These are phyloP conservation scores for Philypnodon macrostomus DNA, from an alignment of 2,797 vertebrate species.

Conservation along the genomic window DNA sequence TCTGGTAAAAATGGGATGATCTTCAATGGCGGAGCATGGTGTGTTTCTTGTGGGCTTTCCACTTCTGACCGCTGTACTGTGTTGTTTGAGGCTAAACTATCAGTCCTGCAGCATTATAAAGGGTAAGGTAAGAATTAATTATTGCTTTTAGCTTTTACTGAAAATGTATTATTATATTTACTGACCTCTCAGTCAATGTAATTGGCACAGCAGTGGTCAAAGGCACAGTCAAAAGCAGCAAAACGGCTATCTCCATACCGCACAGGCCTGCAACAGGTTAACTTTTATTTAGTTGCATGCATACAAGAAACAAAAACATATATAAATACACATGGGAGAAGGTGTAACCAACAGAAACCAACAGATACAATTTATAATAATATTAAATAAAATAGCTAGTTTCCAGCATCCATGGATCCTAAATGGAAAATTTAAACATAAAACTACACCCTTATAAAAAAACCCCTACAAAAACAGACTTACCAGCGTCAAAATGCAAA, in stretches of 20 bases:
- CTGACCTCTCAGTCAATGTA: conserved; percentile 53
- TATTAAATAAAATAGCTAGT: too few relatives aligned
- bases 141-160: not conserved
- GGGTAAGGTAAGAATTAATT: conserved; percentile 9
- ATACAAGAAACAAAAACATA: too few relatives aligned
- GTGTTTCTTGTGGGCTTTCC: conserved; percentile 25
- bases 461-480: conserved; percentile 26
- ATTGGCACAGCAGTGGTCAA: conserved; percentile 57
- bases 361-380: too few relatives aligned
- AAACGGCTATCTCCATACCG: conserved; percentile 70
- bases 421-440: too few relatives aligned
- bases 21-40: conserved; percentile 31
- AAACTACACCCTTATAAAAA: too few relatives aligned
- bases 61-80: conserved; percentile 19
- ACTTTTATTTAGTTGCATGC: too few relatives aligned
- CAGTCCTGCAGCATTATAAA: conserved; percentile 45
- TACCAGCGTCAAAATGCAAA: conserved; percentile 43
- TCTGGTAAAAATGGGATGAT: conserved; percentile 54
- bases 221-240: conserved; percentile 67
- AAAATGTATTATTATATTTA: not conserved
- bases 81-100: conserved; percentile 20
- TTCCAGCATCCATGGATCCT: too few relatives aligned
- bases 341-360: too few relatives aligned
- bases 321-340: too few relatives aligned
- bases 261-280: conserved; percentile 39